Base-by-base conservation (phyloP, 2,797 vertebrate species). In the Loriculus beryllinus region DNA sequence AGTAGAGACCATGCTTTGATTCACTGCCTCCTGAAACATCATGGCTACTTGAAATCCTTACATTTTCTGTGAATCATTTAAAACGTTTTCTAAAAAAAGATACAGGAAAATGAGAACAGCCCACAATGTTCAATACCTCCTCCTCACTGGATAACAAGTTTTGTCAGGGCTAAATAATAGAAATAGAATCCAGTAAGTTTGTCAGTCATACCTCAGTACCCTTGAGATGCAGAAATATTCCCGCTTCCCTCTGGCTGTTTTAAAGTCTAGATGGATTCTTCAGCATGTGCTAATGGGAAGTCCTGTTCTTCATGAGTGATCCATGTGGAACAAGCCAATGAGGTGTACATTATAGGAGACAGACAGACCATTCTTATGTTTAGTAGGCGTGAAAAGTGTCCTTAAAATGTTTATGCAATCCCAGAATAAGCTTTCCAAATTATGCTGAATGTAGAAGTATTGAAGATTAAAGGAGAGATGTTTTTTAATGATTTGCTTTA, bases 1-100 rank as follows among this genome's bases (percentile, higher is more conserved):
- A 70, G 45, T 15, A 80, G 77, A 62, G 10, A 45, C 54, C 35
- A 15, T 40, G 21, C 93, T 96, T 91, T 94, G 91, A 96, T 95
- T 82, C 56, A 6, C 43, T 82, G 65, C 37, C 31, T 89, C 82
- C 78, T 72, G 67, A 93, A 95, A 93, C 75, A 82, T 90, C 92
- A 90, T 43, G 79, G 81, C 63, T 76, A 33, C 77, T 67, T 71
- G 77, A 82, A 95, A 72, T 67, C 42, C 71, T 91, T 82, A 74
- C 43, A 77, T 91, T 93, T 90, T 59, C 83, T 82, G 51, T 96
- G 68, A 95, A 93, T 93, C 86, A 94, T 93, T 96, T 70, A 94
- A 90, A 87, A 77, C 7, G 9, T 80, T 79, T 95, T 74, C 39
- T 72, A 67, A 54, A 67, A 65, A 43, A 56, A 48, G 5, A 28